Evolutionary conservation across 2,113 vertebrate genomes (phyloP).

Genomic region (Eretmochelys imbricata): DNA sequence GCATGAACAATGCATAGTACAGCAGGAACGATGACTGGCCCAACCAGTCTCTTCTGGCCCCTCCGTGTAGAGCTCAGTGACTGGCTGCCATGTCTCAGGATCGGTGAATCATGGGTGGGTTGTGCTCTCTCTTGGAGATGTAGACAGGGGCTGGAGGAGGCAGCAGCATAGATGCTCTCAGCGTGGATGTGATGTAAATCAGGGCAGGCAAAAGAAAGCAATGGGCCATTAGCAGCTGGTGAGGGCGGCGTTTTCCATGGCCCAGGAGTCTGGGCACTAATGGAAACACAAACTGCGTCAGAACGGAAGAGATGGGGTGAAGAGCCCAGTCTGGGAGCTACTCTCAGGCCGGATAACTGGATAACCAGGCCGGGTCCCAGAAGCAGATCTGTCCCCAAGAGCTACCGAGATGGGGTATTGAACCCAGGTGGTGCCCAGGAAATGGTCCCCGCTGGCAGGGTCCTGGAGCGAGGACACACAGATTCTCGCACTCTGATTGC

Average conservation of each 20-base stretch:
- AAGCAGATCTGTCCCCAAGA: not conserved
- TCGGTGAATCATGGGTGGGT: not conserved
- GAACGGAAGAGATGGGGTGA: not conserved
- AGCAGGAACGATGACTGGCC: not conserved
- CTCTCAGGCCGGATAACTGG: not conserved
- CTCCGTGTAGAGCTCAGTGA: not conserved
- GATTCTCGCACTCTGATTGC: no score
- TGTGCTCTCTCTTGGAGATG: not conserved
- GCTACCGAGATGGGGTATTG: not conserved
- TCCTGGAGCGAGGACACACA: no score
- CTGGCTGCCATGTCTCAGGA: not conserved
- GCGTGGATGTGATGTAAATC: not conserved
- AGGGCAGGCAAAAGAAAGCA: not conserved
- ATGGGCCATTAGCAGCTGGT: not conserved
- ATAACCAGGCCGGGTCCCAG: no score
- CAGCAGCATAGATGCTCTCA: not conserved
- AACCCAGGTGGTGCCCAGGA: not conserved
- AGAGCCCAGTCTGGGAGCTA: not conserved
- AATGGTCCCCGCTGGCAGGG: not conserved
- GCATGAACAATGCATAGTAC: not conserved
- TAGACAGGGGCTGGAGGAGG: not conserved
- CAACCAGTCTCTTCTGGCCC: not conserved
- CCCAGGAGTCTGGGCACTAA: not conserved
- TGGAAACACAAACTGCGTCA: not conserved
- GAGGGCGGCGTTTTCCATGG: not conserved